Base-by-base conservation (phyloP, 2,113 vertebrate genomes). In the Sitta europaea region DNA sequence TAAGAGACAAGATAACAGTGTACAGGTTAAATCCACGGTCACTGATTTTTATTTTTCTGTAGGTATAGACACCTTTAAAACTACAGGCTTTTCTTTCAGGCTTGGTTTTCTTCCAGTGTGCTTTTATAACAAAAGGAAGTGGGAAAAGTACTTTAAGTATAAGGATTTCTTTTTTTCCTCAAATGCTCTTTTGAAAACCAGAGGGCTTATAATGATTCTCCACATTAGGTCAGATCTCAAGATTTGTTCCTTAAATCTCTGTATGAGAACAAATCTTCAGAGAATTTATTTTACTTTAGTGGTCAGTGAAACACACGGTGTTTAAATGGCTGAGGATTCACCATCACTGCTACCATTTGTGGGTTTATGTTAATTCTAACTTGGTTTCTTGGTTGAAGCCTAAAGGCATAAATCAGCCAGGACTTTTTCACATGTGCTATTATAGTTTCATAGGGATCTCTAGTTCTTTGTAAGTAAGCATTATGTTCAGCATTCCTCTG, bases 291-390 rank as follows among this genome's bases (percentile, higher is more conserved):
- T 77, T 54, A 54, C 35, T 85, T 79, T 22, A 58, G 38, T 38
- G 51, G 65, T 84, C 63, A 84, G 27, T 67, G 74, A 58, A 63
- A 75, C 33, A 53, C 33, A 14, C 1, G 0, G 47, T 66, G 73
- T 87, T 94, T 81, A 91, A 87, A 94, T 90, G 70, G 27, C 31
- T 85, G 70, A 92, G 74, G 74, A 71, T 89, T 96, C 40, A 28
- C 53, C 55, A n/a, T 29, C 15, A 1, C 22, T 86, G 57, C 57
- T 86, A 3, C 36, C 1, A 2, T 84, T 80, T 84, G 18, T 55
- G 42, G 23, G 27, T 92, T 68, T 81, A 7, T 59, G 28, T 54
- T 77, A 74, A 43, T 58, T 42, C 10, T 67, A 25, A 12, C 27
- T 80, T 61, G 1, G 20, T 62, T 77, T 66, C 27, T 80, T 91